Percentiles rank a stretch among this genome's conserved stretches.
These are phyloP conservation scores for Toxonevra muliebris DNA, from an alignment of 2,888 invertebrate species.

Conservation along the genomic window DNA sequence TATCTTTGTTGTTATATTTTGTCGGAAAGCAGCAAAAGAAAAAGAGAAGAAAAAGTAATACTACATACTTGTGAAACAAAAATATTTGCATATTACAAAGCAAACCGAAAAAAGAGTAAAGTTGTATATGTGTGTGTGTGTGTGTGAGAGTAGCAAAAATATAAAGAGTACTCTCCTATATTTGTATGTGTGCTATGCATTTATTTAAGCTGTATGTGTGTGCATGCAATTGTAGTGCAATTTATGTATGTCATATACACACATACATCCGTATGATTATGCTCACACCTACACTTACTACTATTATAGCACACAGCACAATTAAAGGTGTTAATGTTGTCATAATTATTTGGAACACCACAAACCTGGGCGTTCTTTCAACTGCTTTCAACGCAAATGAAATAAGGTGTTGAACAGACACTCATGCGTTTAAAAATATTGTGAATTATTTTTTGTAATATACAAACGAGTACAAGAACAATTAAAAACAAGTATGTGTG, in stretches of 20 bases:
- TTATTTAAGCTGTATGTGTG: not conserved
- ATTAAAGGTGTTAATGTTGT: slow-evolving; percentile 56
- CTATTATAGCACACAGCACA: slow-evolving; percentile 23
- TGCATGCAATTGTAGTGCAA: not conserved
- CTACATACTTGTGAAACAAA: not conserved
- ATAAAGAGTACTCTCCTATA: too few relatives aligned
- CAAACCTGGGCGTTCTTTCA: too few relatives aligned
- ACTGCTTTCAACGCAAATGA: too few relatives aligned
- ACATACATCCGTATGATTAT: slow-evolving; percentile 11
- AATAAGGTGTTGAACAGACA: too few relatives aligned
- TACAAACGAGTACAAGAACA: too few relatives aligned
- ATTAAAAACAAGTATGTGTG: slow-evolving; percentile 3
- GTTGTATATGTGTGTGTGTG: not conserved
- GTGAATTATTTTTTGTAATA: too few relatives aligned
- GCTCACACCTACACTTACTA: not conserved
- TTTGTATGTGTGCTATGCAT: not conserved
- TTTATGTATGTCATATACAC: not conserved
- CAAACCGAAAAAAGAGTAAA: slow-evolving; percentile 12
- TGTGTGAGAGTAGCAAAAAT: too few relatives aligned
- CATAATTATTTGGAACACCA: slow-evolving; percentile 45
- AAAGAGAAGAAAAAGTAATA: slow-evolving; percentile 2
- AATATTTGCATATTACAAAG: slow-evolving; percentile 2
- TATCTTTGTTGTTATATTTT: slow-evolving; percentile 12
- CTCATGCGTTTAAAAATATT: too few relatives aligned
- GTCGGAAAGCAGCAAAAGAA: slow-evolving; percentile 11